Evolutionary conservation across 1,140 invertebrate species (phyloP).

Genomic region (Gryllus bimaculatus): DNA sequence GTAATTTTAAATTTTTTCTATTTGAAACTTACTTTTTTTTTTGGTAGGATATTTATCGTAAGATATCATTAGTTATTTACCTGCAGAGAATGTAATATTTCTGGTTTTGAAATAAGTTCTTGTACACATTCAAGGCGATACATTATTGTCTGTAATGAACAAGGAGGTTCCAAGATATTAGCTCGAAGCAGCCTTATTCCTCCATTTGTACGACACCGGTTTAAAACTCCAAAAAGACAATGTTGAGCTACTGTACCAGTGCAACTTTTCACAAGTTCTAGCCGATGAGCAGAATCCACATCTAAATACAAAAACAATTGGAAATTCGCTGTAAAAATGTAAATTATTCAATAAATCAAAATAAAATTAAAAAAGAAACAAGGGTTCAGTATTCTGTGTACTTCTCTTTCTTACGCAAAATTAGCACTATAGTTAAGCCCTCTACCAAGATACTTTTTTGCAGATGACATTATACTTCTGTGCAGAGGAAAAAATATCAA

Average conservation of each 20-base stretch:
- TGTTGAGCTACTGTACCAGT: constrained; percentile 36
- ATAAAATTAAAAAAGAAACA: too few relatives aligned
- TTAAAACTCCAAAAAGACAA: constrained; percentile 62
- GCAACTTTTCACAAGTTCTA: constrained; percentile 60
- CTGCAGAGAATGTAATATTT: constrained; percentile 44
- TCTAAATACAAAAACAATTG: constrained; percentile 36
- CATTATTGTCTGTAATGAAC: constrained; percentile 51
- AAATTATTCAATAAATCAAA: too few relatives aligned
- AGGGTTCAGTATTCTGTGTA: too few relatives aligned
- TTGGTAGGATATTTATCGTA: too few relatives aligned
- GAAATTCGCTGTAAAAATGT: too few relatives aligned
- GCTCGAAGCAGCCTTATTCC: constrained; percentile 67
- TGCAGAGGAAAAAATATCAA: too few relatives aligned
- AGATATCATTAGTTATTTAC: constrained; percentile 26
- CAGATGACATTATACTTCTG: too few relatives aligned
- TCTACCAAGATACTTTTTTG: too few relatives aligned
- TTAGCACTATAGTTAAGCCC: too few relatives aligned
- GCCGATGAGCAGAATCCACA: constrained; percentile 52
- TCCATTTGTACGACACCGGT: constrained; percentile 66
- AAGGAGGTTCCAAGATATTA: constrained; percentile 72
- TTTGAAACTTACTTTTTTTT: too few relatives aligned
- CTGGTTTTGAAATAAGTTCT: constrained; percentile 57
- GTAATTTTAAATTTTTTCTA: too few relatives aligned
- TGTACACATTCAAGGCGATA: constrained; percentile 59
- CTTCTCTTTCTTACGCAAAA: too few relatives aligned